Evolutionary conservation across 2,888 invertebrate species (phyloP).

Genomic region (Cephus pulcher): DNA sequence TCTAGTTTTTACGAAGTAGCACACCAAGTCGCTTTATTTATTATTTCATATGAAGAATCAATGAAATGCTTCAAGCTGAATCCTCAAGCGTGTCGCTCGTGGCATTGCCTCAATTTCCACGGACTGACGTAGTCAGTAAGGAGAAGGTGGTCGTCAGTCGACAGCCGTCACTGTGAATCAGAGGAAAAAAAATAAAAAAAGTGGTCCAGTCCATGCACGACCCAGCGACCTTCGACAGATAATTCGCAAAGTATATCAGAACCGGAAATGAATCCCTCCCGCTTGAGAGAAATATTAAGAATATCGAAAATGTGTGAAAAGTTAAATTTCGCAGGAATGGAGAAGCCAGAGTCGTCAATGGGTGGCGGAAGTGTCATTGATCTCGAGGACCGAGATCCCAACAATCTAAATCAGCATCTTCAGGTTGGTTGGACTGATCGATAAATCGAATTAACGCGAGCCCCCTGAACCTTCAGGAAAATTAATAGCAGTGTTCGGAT

Average conservation of each 20-base stretch:
- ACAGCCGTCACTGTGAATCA: constrained; percentile 20
- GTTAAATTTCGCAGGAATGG: constrained; percentile 54
- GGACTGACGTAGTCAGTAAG: no score
- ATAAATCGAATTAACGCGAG: no score
- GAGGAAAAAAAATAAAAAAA: not conserved
- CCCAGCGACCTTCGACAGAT: no score
- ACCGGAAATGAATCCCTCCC: constrained; percentile 26
- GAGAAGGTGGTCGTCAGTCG: not conserved
- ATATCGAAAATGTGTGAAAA: constrained; percentile 40
- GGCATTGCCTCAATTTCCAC: constrained; percentile 21
- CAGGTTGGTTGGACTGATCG: constrained; percentile 68
- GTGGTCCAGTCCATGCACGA: no score
- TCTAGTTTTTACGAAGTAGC: not conserved
- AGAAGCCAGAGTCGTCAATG: constrained; percentile 58
- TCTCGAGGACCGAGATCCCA: constrained; percentile 79
- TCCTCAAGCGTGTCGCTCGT: constrained; percentile 22
- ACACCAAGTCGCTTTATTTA: constrained; percentile 14
- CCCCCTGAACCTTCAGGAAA: no score
- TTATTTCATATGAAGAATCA: constrained; percentile 36
- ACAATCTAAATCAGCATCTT: constrained; percentile 76
- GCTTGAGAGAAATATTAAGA: constrained; percentile 39
- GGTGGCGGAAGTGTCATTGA: constrained; percentile 67
- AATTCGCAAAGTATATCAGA: no score
- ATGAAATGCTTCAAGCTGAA: constrained; percentile 24
- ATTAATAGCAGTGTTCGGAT: no score